Conservation (phyloP, 2,888 invertebrate genomes). For the Sclerodermus sp. region DNA sequence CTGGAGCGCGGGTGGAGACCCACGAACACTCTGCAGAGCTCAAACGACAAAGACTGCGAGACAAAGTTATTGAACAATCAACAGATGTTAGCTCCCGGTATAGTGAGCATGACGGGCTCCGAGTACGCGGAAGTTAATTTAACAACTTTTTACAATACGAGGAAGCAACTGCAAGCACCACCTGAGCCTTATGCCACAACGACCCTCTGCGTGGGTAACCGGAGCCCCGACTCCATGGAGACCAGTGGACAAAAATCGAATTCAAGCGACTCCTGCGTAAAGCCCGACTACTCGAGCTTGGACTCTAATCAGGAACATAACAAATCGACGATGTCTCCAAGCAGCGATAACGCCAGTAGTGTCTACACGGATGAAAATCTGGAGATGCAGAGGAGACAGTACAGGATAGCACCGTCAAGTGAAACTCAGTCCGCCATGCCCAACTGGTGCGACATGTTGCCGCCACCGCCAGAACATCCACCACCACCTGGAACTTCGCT, state of each 20-base stretch:
- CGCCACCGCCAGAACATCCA: constrained; percentile 67
- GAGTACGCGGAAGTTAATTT: constrained; percentile 66
- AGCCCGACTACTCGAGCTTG: constrained; percentile 54
- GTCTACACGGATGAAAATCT: constrained; percentile 49
- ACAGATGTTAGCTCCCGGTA: constrained; percentile 50
- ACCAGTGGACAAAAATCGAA: constrained; percentile 54
- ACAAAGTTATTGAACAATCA: constrained; percentile 60
- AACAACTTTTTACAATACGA: constrained; percentile 65
- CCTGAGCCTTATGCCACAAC: constrained; percentile 78
- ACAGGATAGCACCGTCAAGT: constrained; percentile 20
- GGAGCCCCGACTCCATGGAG: constrained; percentile 56
- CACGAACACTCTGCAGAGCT: constrained; percentile 52
- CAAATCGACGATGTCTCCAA: constrained; percentile 53
- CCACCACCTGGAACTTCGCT: constrained; percentile 56
- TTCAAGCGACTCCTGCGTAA: constrained; percentile 54
- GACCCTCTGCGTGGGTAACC: constrained; percentile 62
- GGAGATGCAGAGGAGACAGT: constrained; percentile 43
- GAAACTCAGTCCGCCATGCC: constrained; percentile 36
- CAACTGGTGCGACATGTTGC: constrained; percentile 69
- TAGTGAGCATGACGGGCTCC: constrained; percentile 57
- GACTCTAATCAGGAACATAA: constrained; percentile 54
- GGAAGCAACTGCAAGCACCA: constrained; percentile 61
- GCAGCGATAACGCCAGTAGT: constrained; percentile 54
- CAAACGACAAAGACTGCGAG: constrained; percentile 61
- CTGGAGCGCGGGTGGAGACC: constrained; percentile 64